Conservation (phyloP, 2,797 vertebrate species). For the Sebastes minor region DNA sequence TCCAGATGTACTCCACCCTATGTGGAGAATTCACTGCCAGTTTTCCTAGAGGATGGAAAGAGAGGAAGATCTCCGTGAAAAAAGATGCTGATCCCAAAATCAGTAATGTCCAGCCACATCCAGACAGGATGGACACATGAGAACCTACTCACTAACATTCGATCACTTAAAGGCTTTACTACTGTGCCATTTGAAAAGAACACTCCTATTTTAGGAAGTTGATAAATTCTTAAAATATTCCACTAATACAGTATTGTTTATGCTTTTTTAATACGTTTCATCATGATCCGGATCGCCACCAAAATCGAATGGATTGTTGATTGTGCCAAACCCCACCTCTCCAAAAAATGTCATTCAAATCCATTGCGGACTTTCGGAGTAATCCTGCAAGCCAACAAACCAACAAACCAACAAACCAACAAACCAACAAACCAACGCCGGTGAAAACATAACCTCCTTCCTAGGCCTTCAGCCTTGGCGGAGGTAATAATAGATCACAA, state of each 20-base stretch:
- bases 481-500: background rate
- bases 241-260: background rate
- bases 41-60: background rate
- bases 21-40: background rate
- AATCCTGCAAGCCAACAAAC: too few species aligned
- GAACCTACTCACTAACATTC: background rate
- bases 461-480: too few species aligned
- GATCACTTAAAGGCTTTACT: background rate
- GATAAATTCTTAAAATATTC: background rate
- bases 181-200: background rate
- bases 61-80: background rate
- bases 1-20: constrained; percentile 12
- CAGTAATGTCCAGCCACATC: background rate
- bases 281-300: too few species aligned
- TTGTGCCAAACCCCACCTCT: accelerated
- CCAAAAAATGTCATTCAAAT: too few species aligned
- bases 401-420: too few species aligned
- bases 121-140: background rate
- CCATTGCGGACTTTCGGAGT: too few species aligned
- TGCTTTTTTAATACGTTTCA: background rate
- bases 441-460: too few species aligned
- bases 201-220: background rate
- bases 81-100: background rate
- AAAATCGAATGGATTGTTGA: too few species aligned
- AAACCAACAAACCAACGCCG: too few species aligned